Percentiles rank a stretch among this genome's conserved stretches.
Conservation (phyloP, 53 echinoderm and acorn worm species). For the Actinopyga echinites region DNA sequence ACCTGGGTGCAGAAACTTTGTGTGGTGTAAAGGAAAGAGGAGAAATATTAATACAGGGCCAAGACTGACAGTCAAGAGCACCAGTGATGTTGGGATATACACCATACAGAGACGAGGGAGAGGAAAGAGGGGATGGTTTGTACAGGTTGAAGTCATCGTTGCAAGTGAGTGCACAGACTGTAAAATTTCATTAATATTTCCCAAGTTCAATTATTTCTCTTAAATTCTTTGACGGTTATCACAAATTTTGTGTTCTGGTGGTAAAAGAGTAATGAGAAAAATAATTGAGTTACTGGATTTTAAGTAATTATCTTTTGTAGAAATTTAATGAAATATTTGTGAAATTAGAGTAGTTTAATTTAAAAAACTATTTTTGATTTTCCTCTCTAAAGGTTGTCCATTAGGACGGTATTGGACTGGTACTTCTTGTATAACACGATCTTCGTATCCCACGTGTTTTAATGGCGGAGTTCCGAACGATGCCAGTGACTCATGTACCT, state of each 20-base stretch:
- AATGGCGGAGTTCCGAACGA: not conserved
- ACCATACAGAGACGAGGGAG: not conserved
- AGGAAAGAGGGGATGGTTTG: not conserved
- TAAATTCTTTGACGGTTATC: too few relatives aligned
- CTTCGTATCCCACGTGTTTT: not conserved
- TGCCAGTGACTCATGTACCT: not conserved
- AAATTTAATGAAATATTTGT: too few relatives aligned
- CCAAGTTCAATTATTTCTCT: too few relatives aligned
- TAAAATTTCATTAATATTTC: not conserved
- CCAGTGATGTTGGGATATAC: slow-evolving; percentile 7
- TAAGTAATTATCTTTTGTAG: too few relatives aligned
- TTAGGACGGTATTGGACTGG: too few relatives aligned
- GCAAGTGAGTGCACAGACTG: not conserved
- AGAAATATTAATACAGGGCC: slow-evolving; percentile 12
- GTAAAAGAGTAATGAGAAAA: too few relatives aligned
- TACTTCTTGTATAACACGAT: not conserved
- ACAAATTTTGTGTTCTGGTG: too few relatives aligned
- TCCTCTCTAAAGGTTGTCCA: too few relatives aligned
- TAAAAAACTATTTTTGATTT: too few relatives aligned
- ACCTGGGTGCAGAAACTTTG: not conserved
- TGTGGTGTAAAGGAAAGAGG: slow-evolving; percentile 10
- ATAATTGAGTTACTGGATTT: too few relatives aligned
- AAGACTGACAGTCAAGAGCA: not conserved
- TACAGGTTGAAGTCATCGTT: not conserved
- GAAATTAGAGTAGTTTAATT: too few relatives aligned